Evolutionary conservation across 2,113 vertebrate species (phyloP), one percentile per base, ranked within the genome.

Genomic region (Empidonax alnorum): DNA sequence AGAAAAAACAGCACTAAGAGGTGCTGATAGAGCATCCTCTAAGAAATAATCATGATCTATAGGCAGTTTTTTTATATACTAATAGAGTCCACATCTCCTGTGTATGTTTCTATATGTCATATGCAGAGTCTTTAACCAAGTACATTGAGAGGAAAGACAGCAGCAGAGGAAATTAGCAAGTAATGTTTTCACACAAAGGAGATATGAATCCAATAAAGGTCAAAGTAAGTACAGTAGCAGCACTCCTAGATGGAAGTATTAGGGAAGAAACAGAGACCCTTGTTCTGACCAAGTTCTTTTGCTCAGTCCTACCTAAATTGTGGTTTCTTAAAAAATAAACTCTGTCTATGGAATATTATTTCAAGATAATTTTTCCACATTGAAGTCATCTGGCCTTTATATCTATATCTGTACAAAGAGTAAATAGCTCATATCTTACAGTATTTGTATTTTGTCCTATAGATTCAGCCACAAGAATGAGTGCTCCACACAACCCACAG

Each of bases 21-120:
- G 10, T 62, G n/a, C 35, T 72, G 62, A 71, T 5, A 52, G 39
- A 90, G 46, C 41, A 74, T 25, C 30, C 63, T 37, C 2, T 61
- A 62, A 61, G 42, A 87, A 74, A 44, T 30, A 47, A 66, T 47
- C 63, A 67, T 86, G 82, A 75, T 52, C 42, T 83, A 92, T 78
- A 33, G 46, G n/a, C 39, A 72, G 7, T 61, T 89, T 97, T 97
- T 93, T 41, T 37, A 82, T 87, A 87, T 74, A 12, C 30, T 68
- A 72, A 59, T 3, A 19, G 23, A 41, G 49, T 69, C 24, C 71
- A 14, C 33, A 22, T 18, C 42, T 90, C 59, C 62, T 81, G 69
- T 21, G 27, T 83, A 68, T 47, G 20, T 81, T 85, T 66, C 9
- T 35, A 13, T 2, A 10, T 2, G 14, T 8, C 7, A 11, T 7